These are phyloP conservation scores for Drosophila santomea DNA, from an alignment of 1,140 invertebrate genomes.

Conservation along the genomic window DNA sequence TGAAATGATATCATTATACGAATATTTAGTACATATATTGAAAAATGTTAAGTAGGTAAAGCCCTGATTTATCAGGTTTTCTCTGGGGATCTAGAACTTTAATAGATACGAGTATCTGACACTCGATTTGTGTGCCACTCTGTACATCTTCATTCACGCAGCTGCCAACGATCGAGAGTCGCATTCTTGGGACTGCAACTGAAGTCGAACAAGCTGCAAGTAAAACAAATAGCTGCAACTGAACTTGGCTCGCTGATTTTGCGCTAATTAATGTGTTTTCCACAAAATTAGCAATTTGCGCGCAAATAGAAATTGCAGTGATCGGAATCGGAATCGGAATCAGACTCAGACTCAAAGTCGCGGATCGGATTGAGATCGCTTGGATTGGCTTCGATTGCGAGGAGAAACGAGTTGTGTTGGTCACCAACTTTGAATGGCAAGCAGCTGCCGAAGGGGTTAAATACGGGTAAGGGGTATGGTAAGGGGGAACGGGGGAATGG, in stretches of 20 bases:
- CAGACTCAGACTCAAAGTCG: constrained; percentile 35
- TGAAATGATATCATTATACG: no score
- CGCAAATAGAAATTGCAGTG: constrained; percentile 75
- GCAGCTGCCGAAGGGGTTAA: constrained; percentile 14
- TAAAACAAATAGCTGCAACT: constrained; percentile 46
- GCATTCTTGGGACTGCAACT: constrained; percentile 22
- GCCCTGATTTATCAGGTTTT: no score
- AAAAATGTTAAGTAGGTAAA: no score
- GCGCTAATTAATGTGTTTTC: constrained; percentile 83
- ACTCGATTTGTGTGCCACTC: background rate
- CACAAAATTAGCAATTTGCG: constrained; percentile 82
- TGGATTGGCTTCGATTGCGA: constrained; percentile 5
- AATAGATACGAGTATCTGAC: background rate
- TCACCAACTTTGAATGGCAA: constrained; percentile 44
- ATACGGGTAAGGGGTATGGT: background rate
- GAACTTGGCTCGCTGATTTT: constrained; percentile 67
- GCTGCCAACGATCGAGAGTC: constrained; percentile 13
- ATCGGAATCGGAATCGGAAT: constrained; percentile 45
- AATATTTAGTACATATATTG: no score
- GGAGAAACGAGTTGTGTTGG: constrained; percentile 44
- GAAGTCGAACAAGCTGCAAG: constrained; percentile 7
- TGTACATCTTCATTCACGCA: background rate
- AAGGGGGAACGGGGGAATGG: background rate
- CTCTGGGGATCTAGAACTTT: background rate
- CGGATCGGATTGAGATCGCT: background rate